These are phyloP conservation scores for Phainopepla nitens DNA, from an alignment of 2,113 vertebrate genomes.

Conservation along the genomic window DNA sequence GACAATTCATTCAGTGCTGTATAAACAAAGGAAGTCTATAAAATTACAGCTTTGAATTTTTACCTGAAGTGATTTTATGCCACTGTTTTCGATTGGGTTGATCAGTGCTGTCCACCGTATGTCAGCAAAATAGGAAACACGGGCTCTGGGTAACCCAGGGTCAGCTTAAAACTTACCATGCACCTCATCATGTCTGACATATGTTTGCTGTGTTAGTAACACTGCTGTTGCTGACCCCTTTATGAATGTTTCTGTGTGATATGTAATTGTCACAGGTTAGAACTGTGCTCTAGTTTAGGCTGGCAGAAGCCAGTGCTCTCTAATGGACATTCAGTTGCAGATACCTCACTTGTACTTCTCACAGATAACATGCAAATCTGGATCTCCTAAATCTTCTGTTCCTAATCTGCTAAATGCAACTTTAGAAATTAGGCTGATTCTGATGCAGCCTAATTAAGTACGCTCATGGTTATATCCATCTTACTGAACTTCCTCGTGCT, in stretches of 20 bases:
- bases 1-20: not conserved
- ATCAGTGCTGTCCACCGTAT: not conserved
- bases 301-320: not conserved
- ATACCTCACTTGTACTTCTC: not conserved
- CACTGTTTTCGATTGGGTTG: not conserved
- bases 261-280: not conserved
- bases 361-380: not conserved
- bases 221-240: not conserved
- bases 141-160: not conserved
- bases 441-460: not conserved
- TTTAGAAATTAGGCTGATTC: not conserved
- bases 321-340: not conserved
- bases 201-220: not conserved
- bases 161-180: not conserved
- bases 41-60: not conserved
- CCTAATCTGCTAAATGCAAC: not conserved
- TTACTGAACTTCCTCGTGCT: not conserved
- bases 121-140: not conserved
- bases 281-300: not conserved
- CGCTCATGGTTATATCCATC: not conserved
- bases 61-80: not conserved
- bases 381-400: not conserved
- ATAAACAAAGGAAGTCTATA: not conserved
- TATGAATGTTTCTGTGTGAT: not conserved
- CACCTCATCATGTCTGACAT: not conserved